Evolutionary conservation across 2,888 invertebrate species (phyloP), one percentile per base, ranked within the genome.

Genomic region (Calephelis perditalis): DNA sequence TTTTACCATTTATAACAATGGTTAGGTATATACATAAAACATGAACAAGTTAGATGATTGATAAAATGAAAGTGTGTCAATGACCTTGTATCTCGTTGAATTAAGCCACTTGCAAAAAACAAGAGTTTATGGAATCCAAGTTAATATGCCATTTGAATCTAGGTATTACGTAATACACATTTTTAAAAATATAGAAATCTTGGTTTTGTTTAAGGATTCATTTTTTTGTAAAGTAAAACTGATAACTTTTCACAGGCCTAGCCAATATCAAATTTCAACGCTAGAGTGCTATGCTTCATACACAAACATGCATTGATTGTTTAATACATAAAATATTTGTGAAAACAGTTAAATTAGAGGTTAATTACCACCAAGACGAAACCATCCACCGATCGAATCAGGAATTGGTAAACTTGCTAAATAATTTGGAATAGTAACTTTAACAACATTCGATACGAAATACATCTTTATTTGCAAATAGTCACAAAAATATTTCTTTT

Each of bases 331-430:
- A 56, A 10, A 40, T 40, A 40, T 40, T 40, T 40, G 6, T 40
- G 7, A 40, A 40, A 40, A 40, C 40, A 40, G 40, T 6, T 15
- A 36, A 9, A 47, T 37, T 45, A 58, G 12, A 47, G 12, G 45
- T n/a, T 47, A 37, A 37, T 47, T 74, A 97, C 97, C 92, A 86
- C 96, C 95, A 68, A 97, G 92, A 73, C 92, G 93, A 83, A 97
- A 96, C 95, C 97, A 96, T 77, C 97, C 97, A 67, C 95, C 94
- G 69, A 97, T 83, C 11, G 94, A 92, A 77, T 96, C 94, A 8
- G 98, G 97, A 80, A 98, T 94, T 26, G 97, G 98, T 67, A 98
- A 90, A 77, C 92, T 92, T 61, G 95, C 91, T 72, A 98, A 92
- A 90, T 98, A 98, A 84, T 96, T 95, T 6, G 97, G 97, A 70